Conservation (phyloP, 30 jellyfish, hydroid and myxozoan genomes). For the Chrysaora quinquecirrha region DNA sequence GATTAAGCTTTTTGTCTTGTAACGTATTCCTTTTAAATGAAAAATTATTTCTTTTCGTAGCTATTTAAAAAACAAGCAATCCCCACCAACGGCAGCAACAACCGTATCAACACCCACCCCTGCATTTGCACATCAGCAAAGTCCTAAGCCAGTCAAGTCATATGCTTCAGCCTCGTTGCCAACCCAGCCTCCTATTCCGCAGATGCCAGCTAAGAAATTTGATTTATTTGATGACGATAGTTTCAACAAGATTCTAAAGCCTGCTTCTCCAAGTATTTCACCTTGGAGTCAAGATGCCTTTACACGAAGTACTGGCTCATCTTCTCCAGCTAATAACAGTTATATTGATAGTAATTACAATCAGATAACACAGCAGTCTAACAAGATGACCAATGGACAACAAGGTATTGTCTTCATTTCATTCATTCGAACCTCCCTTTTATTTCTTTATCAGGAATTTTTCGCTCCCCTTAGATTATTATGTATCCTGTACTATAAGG, state of each 20-base stretch:
- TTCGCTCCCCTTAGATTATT: too few species aligned
- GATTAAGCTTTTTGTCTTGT: too few species aligned
- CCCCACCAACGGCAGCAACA: constrained; percentile 35
- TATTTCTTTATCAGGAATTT: too few species aligned
- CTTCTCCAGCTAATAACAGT: constrained; percentile 4
- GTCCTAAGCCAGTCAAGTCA: constrained; percentile 48
- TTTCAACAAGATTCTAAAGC: constrained; percentile 35
- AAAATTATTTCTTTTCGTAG: too few species aligned
- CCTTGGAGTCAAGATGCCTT: constrained; percentile 62
- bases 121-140: constrained; percentile 45
- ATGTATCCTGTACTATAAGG: too few species aligned
- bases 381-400: constrained; percentile 47
- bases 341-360: constrained; percentile 44
- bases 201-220: constrained; percentile 35
- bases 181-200: constrained; percentile 32
- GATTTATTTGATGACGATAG: constrained; percentile 58
- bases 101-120: constrained; percentile 52
- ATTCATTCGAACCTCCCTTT: not conserved
- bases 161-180: constrained; percentile 62
- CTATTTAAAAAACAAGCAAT: constrained; percentile 59
- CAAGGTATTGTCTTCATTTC: not conserved
- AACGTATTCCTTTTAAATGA: too few species aligned
- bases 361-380: constrained; percentile 53
- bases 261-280: constrained; percentile 33
- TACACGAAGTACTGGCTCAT: constrained; percentile 4